A percentile compares a stretch with the other conserved stretches of the same genome.
phyloP scores from a whole-genome alignment of 2,797 vertebrate species.

The Linurgus olivaceus region DNA sequence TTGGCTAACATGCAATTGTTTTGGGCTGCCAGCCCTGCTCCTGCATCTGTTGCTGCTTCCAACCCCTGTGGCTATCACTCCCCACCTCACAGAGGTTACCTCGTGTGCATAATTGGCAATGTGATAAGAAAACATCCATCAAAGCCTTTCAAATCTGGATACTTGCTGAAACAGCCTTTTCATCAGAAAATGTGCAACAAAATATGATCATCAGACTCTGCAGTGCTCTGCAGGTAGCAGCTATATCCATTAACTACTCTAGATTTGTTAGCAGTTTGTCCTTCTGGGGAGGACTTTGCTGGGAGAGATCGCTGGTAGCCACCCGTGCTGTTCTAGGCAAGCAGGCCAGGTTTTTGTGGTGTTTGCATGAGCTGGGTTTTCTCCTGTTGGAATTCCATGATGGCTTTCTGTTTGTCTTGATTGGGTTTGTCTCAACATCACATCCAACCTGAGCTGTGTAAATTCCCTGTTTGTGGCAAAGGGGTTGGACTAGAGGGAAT shows the following conservation, averaged over 20 bases:
- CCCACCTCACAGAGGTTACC: background rate
- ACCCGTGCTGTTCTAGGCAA: background rate
- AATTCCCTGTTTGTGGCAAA: background rate
- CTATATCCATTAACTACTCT: background rate
- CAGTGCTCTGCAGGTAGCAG: background rate
- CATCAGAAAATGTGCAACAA: background rate
- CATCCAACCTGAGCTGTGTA: background rate
- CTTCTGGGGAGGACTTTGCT: background rate
- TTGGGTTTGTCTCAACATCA: background rate
- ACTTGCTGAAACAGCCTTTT: background rate
- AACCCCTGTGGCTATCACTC: background rate
- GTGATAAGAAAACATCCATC: background rate
- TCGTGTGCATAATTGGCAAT: background rate
- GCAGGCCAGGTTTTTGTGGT: background rate
- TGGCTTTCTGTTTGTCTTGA: slow-evolving; percentile 15
- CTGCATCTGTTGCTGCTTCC: background rate
- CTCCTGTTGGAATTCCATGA: slow-evolving; percentile 56
- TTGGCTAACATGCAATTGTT: background rate
- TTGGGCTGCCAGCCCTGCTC: background rate
- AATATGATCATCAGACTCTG: background rate
- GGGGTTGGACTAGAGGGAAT: background rate
- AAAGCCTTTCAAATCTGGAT: background rate
- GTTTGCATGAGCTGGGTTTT: slow-evolving; percentile 40
- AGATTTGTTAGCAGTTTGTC: background rate
- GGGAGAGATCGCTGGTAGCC: background rate